phyloP scores from a whole-genome alignment of 1,140 invertebrate species.

The Leptopilina clavipes region DNA sequence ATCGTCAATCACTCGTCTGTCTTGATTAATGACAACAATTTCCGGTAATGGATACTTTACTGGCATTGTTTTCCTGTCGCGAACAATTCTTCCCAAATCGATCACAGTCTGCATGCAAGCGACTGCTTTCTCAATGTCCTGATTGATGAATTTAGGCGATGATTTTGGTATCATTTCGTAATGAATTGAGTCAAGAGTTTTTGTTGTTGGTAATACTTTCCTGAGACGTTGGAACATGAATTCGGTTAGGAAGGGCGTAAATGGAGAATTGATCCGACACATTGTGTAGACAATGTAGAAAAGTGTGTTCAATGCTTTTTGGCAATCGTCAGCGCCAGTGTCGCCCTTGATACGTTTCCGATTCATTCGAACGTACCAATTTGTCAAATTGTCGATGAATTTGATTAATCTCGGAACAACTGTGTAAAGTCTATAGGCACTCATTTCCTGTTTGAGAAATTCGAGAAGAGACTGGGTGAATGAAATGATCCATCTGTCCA shows the following conservation, averaged over 20 bases:
- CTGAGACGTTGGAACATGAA: constrained; percentile 94
- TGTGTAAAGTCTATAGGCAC: constrained; percentile 94
- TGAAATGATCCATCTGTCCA: constrained; percentile 98
- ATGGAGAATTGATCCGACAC: constrained; percentile 95
- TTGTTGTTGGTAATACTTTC: constrained; percentile 70
- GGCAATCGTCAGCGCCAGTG: constrained; percentile 84
- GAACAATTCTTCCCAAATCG: constrained; percentile 92
- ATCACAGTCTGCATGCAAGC: constrained; percentile 95
- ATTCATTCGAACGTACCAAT: constrained; percentile 99
- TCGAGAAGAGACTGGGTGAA: constrained; percentile 94
- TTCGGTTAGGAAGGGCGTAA: constrained; percentile 98
- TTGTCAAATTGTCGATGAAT: constrained; percentile 98
- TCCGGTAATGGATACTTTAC: constrained; percentile 98
- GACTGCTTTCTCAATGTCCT: constrained; percentile 92
- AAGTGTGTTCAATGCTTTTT: constrained; percentile 89
- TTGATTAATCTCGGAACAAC: constrained; percentile 95
- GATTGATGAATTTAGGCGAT: constrained; percentile 85
- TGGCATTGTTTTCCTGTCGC: constrained; percentile 95
- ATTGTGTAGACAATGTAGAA: constrained; percentile 93
- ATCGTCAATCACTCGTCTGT: constrained; percentile 86
- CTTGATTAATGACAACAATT: constrained; percentile 94
- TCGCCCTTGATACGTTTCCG: constrained; percentile 95
- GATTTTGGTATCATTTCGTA: constrained; percentile 91
- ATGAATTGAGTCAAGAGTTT: constrained; percentile 84
- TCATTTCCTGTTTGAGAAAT: constrained; percentile 96